Evolutionary conservation across 2,797 vertebrate species (phyloP).

Genomic region (Ctenopoma multispine): DNA sequence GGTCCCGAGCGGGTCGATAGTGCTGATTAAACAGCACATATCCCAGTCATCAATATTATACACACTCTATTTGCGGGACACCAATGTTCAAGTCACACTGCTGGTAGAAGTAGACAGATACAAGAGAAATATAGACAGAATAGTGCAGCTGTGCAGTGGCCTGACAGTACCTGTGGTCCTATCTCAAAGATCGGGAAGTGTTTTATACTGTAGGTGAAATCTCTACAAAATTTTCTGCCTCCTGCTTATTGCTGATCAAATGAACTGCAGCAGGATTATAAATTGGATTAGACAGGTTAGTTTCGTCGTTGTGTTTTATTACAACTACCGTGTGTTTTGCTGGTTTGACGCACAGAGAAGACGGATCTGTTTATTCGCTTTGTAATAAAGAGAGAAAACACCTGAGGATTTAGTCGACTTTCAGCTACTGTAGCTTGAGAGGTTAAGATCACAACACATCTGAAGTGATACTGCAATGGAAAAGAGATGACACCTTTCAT

Average conservation of each 20-base stretch:
- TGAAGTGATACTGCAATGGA: too few relatives aligned
- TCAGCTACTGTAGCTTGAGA: background rate
- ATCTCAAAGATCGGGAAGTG: background rate
- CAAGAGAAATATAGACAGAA: slow-evolving; percentile 19
- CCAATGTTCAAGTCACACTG: slow-evolving; percentile 54
- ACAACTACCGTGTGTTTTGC: too few relatives aligned
- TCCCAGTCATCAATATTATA: slow-evolving; percentile 92
- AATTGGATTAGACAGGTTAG: too few relatives aligned
- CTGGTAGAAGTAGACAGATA: slow-evolving; percentile 47
- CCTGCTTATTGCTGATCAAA: background rate
- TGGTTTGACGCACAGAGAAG: background rate
- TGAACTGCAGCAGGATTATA: background rate
- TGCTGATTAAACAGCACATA: slow-evolving; percentile 95
- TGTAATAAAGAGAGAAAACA: background rate
- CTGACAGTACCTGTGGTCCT: background rate
- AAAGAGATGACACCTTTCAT: too few relatives aligned
- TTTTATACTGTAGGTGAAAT: background rate
- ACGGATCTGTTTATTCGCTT: background rate
- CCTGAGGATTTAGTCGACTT: background rate
- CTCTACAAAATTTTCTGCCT: background rate
- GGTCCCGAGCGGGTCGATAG: slow-evolving; percentile 90
- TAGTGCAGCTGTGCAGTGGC: slow-evolving; percentile 16
- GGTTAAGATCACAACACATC: too few relatives aligned
- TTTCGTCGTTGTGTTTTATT: too few relatives aligned
- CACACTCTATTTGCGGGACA: slow-evolving; percentile 88